Percentiles rank a stretch among this genome's conserved stretches.
Conservation (phyloP, 2,113 vertebrate genomes). For the Nymphicus hollandicus region DNA sequence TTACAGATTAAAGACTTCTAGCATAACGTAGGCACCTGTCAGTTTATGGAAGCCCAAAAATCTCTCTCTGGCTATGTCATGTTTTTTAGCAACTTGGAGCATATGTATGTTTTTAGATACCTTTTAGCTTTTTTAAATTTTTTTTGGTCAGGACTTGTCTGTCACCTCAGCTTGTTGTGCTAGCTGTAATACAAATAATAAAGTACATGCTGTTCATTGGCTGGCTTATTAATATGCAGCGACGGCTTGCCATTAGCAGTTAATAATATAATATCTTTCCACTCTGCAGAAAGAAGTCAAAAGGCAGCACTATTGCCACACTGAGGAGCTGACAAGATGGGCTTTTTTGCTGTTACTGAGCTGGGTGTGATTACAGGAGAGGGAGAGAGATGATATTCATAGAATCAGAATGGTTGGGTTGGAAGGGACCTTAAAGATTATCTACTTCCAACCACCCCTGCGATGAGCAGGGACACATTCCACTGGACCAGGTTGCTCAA, state of each 20-base stretch:
- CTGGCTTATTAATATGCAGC: background rate
- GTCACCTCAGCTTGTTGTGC: constrained; percentile 33
- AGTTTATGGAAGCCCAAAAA: constrained; percentile 39
- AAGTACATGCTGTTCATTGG: background rate
- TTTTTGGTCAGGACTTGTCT: background rate
- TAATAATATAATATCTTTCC: background rate
- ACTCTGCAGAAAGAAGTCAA: background rate
- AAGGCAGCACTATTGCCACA: background rate
- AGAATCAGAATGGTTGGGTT: background rate
- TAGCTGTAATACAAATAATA: background rate
- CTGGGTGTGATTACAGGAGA: background rate
- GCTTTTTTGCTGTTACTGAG: background rate
- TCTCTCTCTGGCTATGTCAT: constrained; percentile 14
- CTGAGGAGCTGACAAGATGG: background rate
- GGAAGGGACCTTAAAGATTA: background rate
- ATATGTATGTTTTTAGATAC: background rate
- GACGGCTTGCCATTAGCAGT: background rate
- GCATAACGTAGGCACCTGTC: constrained; percentile 40
- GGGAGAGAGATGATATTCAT: background rate
- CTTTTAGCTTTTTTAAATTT: background rate
- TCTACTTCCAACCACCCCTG: background rate
- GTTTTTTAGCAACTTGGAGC: constrained; percentile 26
- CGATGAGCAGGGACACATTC: background rate
- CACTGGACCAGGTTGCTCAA: background rate
- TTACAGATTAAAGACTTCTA: constrained; percentile 16